These are phyloP conservation scores for Anticlea derivata DNA, from an alignment of 2,888 invertebrate genomes.

Conservation along the genomic window DNA sequence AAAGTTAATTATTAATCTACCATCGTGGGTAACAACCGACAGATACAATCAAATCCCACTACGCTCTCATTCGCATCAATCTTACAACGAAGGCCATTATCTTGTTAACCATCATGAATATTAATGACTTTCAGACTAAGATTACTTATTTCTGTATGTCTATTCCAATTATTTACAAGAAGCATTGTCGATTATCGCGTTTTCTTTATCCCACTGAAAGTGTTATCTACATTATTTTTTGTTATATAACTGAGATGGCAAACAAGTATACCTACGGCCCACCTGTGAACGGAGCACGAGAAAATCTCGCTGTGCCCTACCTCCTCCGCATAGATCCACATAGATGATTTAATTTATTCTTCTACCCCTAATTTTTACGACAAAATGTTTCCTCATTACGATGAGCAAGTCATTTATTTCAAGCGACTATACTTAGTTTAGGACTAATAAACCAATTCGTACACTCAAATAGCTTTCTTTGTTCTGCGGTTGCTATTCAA, in stretches of 20 bases:
- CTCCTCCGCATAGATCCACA: no score
- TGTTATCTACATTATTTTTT: no score
- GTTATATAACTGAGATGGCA: no score
- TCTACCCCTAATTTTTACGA: no score
- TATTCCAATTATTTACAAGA: background rate
- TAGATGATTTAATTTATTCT: no score
- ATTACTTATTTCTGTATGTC: background rate
- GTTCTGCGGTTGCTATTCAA: slow-evolving; percentile 4
- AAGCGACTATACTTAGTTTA: background rate
- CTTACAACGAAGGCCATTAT: slow-evolving; percentile 17
- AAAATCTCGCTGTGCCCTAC: no score
- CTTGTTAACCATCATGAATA: slow-evolving; percentile 24
- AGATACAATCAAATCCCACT: slow-evolving; percentile 22
- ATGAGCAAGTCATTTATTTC: background rate
- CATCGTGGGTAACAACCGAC: slow-evolving; percentile 8
- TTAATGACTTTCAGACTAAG: slow-evolving; percentile 9
- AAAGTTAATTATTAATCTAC: slow-evolving; percentile 19
- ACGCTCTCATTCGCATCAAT: slow-evolving; percentile 20
- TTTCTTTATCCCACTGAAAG: background rate
- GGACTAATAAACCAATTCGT: background rate
- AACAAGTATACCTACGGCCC: no score
- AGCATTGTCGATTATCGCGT: background rate
- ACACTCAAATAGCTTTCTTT: slow-evolving; percentile 12
- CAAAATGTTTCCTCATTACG: no score
- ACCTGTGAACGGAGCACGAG: no score